A percentile compares a stretch with the other conserved stretches of the same genome.
Evolutionary conservation across 2,113 vertebrate genomes (phyloP).

Genomic region (Menidia beryllina): DNA sequence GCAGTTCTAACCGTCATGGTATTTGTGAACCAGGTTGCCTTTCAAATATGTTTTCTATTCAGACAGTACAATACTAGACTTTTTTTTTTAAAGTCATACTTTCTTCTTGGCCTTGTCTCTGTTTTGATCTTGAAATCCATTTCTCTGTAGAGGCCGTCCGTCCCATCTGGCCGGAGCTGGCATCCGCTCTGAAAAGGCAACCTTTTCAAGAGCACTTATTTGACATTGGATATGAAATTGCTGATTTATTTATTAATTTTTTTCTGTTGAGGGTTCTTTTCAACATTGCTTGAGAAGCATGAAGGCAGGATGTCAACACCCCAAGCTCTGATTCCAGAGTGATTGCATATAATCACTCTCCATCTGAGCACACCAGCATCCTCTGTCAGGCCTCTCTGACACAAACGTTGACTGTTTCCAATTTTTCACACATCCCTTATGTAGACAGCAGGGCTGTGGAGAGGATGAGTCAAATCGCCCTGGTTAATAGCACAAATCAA

Average conservation of each 20-base stretch:
- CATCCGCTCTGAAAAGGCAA: not conserved
- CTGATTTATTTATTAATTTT: not conserved
- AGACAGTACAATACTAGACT: too few relatives aligned
- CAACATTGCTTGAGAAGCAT: not conserved
- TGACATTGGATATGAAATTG: not conserved
- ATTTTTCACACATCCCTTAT: constrained; percentile 32
- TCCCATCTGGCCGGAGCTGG: not conserved
- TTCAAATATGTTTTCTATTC: too few relatives aligned
- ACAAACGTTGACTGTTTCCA: constrained; percentile 1
- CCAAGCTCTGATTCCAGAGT: constrained; percentile 10
- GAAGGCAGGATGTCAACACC: not conserved
- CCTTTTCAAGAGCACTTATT: not conserved
- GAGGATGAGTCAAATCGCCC: constrained; percentile 58
- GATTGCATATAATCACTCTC: not conserved
- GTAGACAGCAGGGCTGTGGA: constrained; percentile 52
- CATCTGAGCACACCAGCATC: constrained; percentile 5
- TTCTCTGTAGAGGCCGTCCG: constrained; percentile 2
- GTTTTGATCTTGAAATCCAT: not conserved
- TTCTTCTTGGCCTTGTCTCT: not conserved
- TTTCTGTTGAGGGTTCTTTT: not conserved
- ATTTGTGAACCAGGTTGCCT: too few relatives aligned
- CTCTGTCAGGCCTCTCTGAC: not conserved
- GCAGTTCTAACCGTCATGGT: not conserved
- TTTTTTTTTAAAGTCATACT: too few relatives aligned
- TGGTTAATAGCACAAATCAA: constrained; percentile 31